Base-by-base conservation (phyloP, 2,888 invertebrate genomes). In the Acleris literana region DNA sequence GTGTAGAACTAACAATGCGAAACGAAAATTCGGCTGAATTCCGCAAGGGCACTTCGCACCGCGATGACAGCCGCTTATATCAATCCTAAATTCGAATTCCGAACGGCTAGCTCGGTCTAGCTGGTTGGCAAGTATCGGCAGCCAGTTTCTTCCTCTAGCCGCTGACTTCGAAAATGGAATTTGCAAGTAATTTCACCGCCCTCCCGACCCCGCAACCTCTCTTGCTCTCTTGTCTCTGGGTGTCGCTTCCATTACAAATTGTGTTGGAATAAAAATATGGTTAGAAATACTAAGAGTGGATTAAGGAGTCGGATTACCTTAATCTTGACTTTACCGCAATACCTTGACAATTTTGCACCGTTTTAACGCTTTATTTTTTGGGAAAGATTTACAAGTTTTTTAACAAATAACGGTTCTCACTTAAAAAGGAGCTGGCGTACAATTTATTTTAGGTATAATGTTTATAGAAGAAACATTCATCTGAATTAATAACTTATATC, bases 211-310 rank as follows among this genome's bases (percentile, higher is more conserved):
- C 76, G 72, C 74, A 68, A 69, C 73, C 78, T 76, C 79, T 82
- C 82, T 83, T 87, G 87, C 88, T 87, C 89, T 90, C 90, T 89
- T 90, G 91, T 91, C 89, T 90, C 90, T 83, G 88, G 88, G 88
- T 90, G 88, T 90, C 91, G 86, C 88, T 88, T 89, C 90, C 91
- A 90, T 92, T 91, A 91, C 90, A 91, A 92, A 92, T 91, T 92
- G 90, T 91, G 92, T 90, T 92, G 88, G 90, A 85, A 92, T 92
- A 91, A 92, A 92, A 92, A 92, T 91, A 90, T 90, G 81, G 77
- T 69, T 69, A 7, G 74, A 84, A 75, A 57, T 75, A 63, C 78
- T 82, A 71, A 77, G 86, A 88, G 90, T 59, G 78, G 85, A 63
- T 80, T 68, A 68, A 53, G 63, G 55, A 46, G 2, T 7, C 46